Conservation (phyloP, 2,113 vertebrate genomes). For the Embiotoca jacksoni region DNA sequence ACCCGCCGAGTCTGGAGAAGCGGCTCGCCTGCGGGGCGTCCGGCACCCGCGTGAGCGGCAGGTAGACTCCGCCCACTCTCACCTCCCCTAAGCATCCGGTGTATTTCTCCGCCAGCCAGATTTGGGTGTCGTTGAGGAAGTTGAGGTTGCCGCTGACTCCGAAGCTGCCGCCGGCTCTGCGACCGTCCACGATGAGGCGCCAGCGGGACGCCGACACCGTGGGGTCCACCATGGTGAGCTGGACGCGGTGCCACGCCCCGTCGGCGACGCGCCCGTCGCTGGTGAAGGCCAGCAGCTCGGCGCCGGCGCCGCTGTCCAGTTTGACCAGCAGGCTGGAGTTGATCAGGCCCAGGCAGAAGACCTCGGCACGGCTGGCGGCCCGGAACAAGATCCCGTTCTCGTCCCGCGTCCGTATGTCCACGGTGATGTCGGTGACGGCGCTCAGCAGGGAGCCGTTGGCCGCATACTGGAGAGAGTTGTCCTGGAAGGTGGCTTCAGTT, state of each 20-base stretch:
- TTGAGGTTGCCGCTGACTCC: constrained; percentile 81
- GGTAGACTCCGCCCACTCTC: constrained; percentile 88
- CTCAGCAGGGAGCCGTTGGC: constrained; percentile 79
- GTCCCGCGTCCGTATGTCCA: constrained; percentile 91
- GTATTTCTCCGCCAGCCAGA: constrained; percentile 90
- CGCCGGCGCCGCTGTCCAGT: constrained; percentile 82
- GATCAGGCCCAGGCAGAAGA: constrained; percentile 87
- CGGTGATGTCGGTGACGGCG: constrained; percentile 82
- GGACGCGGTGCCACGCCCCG: constrained; percentile 90
- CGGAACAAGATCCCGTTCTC: constrained; percentile 85
- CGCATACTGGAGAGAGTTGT: constrained; percentile 82
- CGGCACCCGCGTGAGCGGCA: constrained; percentile 82
- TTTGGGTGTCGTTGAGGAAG: constrained; percentile 84
- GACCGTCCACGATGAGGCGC: constrained; percentile 85
- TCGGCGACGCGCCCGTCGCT: constrained; percentile 82
- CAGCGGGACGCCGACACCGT: constrained; percentile 78
- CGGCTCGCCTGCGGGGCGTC: constrained; percentile 77
- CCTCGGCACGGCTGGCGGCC: constrained; percentile 74
- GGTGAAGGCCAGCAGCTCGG: constrained; percentile 82
- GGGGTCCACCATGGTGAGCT: constrained; percentile 83
- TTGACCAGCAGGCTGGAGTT: constrained; percentile 87
- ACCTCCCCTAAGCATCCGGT: constrained; percentile 92
- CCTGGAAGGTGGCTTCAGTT: constrained; percentile 88
- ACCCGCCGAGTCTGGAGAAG: constrained; percentile 76
- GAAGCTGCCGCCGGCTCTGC: constrained; percentile 69